Conservation (phyloP, 2,113 vertebrate genomes). For the Scartelaos histophorus region DNA sequence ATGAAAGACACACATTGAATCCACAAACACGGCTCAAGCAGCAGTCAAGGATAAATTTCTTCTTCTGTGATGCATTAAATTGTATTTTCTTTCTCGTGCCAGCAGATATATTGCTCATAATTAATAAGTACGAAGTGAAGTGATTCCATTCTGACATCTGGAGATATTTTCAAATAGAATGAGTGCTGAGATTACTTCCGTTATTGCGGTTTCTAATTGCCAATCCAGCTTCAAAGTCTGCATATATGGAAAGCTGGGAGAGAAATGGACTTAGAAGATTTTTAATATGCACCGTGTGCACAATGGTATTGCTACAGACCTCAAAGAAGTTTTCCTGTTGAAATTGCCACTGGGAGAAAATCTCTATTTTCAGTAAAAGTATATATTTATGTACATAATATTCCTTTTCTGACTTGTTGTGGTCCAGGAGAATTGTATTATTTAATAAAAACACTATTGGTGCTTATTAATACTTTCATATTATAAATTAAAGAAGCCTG, state of each 20-base stretch:
- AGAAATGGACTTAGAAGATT: background rate
- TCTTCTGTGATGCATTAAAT: conserved; percentile 62
- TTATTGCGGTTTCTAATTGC: conserved; percentile 14
- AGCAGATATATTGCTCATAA: conserved; percentile 40
- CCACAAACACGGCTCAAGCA: conserved; percentile 52
- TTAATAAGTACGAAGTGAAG: conserved; percentile 64
- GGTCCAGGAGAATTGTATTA: too few relatives aligned
- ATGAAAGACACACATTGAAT: conserved; percentile 61
- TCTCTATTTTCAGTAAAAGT: too few relatives aligned
- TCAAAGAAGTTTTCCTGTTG: background rate
- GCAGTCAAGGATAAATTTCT: conserved; percentile 43
- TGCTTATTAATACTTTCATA: too few relatives aligned
- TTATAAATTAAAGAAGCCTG: too few relatives aligned
- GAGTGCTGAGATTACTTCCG: conserved; percentile 3
- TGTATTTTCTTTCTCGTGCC: conserved; percentile 38
- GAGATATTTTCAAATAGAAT: conserved; percentile 13
- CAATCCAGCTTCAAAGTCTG: background rate
- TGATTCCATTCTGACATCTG: conserved; percentile 26
- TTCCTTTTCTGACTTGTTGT: too few relatives aligned
- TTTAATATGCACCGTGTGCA: background rate
- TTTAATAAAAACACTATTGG: too few relatives aligned
- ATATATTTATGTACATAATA: too few relatives aligned
- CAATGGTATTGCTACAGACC: background rate
- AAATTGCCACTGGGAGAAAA: too few relatives aligned
- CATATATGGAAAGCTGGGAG: background rate